phyloP scores from a whole-genome alignment of 2,113 vertebrate species.

The Diglossa brunneiventris region DNA sequence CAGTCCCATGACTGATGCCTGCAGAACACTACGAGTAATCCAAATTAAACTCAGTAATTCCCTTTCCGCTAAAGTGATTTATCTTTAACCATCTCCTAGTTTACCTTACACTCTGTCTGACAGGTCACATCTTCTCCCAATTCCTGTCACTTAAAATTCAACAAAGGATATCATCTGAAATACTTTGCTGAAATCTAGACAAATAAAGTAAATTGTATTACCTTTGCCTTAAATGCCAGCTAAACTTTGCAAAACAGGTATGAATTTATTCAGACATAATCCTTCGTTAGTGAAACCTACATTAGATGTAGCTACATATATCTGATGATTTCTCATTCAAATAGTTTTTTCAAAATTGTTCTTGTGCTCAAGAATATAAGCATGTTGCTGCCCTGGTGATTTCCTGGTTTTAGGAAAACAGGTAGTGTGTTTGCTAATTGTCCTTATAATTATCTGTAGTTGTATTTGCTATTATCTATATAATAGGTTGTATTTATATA shows the following conservation, averaged over 20 bases:
- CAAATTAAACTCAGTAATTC: not conserved
- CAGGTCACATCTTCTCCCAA: not conserved
- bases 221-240: not conserved
- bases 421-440: not conserved
- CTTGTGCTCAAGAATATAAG: not conserved
- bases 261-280: not conserved
- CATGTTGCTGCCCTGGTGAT: not conserved
- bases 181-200: not conserved
- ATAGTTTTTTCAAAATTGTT: not conserved
- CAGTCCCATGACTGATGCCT: not conserved
- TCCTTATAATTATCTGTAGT: not conserved
- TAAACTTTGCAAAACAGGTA: not conserved
- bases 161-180: not conserved
- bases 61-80: not conserved
- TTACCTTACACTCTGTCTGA: not conserved
- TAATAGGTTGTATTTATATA: not conserved
- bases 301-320: not conserved
- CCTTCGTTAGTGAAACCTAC: not conserved
- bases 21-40: not conserved
- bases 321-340: not conserved
- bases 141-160: not conserved
- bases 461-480: not conserved
- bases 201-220: not conserved
- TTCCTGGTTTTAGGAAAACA: not conserved
- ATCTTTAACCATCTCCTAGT: not conserved